Base-by-base conservation (phyloP, 2,797 vertebrate species). In the Cuculus canorus region DNA sequence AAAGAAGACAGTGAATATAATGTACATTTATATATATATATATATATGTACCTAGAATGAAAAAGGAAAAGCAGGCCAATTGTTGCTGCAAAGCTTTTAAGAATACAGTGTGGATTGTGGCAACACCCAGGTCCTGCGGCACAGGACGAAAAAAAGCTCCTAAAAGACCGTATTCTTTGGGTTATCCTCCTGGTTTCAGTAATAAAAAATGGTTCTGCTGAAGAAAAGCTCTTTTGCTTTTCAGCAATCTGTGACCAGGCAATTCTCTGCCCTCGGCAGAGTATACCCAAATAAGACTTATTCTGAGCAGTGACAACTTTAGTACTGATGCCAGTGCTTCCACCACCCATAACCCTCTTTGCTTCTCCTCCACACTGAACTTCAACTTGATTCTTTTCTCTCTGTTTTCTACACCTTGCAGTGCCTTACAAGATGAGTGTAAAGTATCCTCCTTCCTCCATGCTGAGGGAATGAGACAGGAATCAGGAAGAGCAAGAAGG, bases 21-120 rank as follows among this genome's bases (percentile, higher is more conserved):
- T 10, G 39, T 13, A 39, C 39, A 39, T 39, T 39, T 39, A 39
- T 39, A 39, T 39, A 39, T 13, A 39, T 39, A 39, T 13, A 39
- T 48, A 7, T 47, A 3, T 11, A 39, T 1, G 9, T 9, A 53
- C 10, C 17, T 17, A 17, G 2, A 45, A 35, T 2, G 52, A 47
- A 75, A 32, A 37, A 28, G 2, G 13, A 43, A 61, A 61, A 23
- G 13, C 10, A 39, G 10, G 11, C 7, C 30, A 35, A 47, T 24
- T 87, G 54, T 24, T 66, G 32, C 53, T 86, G 19, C 32, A 56
- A 63, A 59, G 28, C 4, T 22, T 18, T 15, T 0, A 0, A n/a
- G 22, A 3, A 1, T 41, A 68, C n/a, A 1, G 3, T 4, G 9
- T 1, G 5, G 66, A 32, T 2, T 60, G 7, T 12, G 10, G 57